These are phyloP conservation scores for Bettongia penicillata DNA, from an alignment of 2,113 vertebrate genomes.

Conservation along the genomic window DNA sequence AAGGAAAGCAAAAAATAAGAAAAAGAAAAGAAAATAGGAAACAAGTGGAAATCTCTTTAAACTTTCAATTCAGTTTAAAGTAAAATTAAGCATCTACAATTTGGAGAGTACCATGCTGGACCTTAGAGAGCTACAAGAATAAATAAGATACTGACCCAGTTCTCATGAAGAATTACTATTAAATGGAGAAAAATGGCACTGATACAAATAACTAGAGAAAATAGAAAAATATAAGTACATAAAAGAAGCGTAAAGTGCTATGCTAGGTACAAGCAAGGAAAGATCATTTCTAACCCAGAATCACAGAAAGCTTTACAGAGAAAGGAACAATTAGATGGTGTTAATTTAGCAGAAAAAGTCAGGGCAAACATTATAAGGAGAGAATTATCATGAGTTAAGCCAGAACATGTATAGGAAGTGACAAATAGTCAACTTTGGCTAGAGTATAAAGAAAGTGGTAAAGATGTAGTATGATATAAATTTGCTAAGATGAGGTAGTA, in stretches of 20 bases:
- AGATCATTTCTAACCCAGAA: not conserved
- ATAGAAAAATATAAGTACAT: not conserved
- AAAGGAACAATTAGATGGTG: not conserved
- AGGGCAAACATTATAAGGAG: not conserved
- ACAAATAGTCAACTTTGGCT: not conserved
- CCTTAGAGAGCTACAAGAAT: not conserved
- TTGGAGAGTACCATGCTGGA: not conserved
- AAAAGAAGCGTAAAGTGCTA: not conserved
- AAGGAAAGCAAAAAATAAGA: not conserved
- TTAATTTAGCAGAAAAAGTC: not conserved
- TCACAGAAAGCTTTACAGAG: not conserved
- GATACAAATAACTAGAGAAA: not conserved
- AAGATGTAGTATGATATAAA: not conserved
- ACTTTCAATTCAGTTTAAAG: not conserved
- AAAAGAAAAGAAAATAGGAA: not conserved
- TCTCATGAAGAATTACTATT: not conserved
- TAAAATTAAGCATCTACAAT: not conserved
- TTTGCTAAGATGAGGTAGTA: not conserved
- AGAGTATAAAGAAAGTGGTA: not conserved
- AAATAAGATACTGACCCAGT: not conserved
- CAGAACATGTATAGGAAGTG: not conserved
- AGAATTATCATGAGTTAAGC: not conserved
- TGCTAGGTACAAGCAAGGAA: not conserved
- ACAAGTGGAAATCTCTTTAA: not conserved
- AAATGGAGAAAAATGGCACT: not conserved